These are phyloP conservation scores for Drosophila sulfurigaster DNA, from an alignment of 1,140 invertebrate species.

Conservation along the genomic window DNA sequence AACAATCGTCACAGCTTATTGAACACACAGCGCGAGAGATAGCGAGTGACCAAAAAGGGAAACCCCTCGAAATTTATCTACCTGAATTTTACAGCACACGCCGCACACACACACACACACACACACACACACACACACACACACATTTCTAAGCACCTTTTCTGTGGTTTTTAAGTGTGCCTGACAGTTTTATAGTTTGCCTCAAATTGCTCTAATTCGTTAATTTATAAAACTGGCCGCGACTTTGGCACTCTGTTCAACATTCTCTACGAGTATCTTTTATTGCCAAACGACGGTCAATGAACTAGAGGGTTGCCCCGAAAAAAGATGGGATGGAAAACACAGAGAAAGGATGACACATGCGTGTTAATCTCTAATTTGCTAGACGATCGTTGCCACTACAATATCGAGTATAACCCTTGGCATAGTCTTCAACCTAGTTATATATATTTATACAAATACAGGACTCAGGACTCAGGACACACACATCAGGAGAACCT, in stretches of 20 bases:
- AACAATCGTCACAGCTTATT: constrained; percentile 69
- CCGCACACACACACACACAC: background rate
- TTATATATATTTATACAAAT: constrained; percentile 18
- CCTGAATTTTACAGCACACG: constrained; percentile 48
- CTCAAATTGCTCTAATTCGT: constrained; percentile 78
- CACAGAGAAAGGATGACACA: constrained; percentile 64
- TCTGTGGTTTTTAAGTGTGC: constrained; percentile 64
- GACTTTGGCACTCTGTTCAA: constrained; percentile 56
- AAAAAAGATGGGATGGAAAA: background rate
- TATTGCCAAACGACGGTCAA: constrained; percentile 67
- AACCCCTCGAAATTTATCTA: constrained; percentile 32
- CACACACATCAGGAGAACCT: constrained; percentile 51
- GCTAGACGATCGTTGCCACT: constrained; percentile 67
- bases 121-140: background rate
- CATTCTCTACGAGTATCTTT: constrained; percentile 44
- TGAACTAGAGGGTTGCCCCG: constrained; percentile 49
- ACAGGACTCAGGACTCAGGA: constrained; percentile 7
- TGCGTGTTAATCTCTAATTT: constrained; percentile 83
- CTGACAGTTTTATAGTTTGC: constrained; percentile 77
- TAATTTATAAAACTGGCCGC: constrained; percentile 76
- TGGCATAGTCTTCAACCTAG: background rate
- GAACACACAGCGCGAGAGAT: constrained; percentile 56
- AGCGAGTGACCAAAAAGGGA: background rate
- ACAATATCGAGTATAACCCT: constrained; percentile 11
- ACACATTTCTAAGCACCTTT: constrained; percentile 39